Percentiles rank a stretch among this genome's conserved stretches.
These are phyloP conservation scores for Python bivittatus DNA, from an alignment of 2,113 vertebrate genomes.

Conservation along the genomic window DNA sequence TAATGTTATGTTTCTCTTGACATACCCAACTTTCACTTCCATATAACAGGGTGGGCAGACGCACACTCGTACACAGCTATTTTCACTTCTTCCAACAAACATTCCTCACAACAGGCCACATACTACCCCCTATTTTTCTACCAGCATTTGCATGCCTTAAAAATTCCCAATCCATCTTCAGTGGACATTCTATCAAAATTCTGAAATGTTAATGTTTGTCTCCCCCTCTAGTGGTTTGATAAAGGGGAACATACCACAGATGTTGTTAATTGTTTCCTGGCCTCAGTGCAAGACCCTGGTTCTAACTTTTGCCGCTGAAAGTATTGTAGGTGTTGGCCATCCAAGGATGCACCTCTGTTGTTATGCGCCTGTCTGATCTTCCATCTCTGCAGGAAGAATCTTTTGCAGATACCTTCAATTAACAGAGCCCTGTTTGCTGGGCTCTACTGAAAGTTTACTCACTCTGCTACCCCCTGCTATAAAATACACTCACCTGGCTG, in stretches of 20 bases:
- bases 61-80: too few relatives aligned
- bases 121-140: too few relatives aligned
- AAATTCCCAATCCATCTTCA: too few relatives aligned
- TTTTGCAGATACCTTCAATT: neutral
- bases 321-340: neutral
- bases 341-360: neutral
- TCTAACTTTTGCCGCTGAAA: neutral
- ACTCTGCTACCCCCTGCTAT: neutral
- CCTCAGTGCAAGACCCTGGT: neutral
- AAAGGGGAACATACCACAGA: neutral
- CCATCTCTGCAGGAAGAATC: neutral
- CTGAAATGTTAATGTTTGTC: neutral
- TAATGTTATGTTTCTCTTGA: too few relatives aligned
- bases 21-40: too few relatives aligned
- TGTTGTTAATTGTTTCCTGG: neutral
- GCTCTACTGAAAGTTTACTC: neutral
- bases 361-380: neutral
- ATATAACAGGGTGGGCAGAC: too few relatives aligned
- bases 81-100: too few relatives aligned
- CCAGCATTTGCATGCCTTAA: too few relatives aligned
- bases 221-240: neutral
- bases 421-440: neutral
- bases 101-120: too few relatives aligned
- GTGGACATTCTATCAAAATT: too few relatives aligned
- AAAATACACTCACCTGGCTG: neutral